Base-by-base conservation (phyloP, 2,888 invertebrate species). In the Temnothorax ravouxi region DNA sequence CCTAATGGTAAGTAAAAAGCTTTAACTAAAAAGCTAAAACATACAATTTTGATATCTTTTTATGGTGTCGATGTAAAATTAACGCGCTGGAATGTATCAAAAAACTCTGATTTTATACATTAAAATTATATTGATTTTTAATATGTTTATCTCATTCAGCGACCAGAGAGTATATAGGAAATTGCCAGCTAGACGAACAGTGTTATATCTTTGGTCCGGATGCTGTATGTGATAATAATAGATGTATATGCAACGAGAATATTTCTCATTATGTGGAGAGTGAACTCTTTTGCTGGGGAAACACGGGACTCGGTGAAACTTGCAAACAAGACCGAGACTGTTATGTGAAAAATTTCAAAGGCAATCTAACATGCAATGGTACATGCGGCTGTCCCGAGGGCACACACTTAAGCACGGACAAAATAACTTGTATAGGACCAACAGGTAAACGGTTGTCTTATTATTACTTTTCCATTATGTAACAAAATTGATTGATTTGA, bases 201-300 rank as follows among this genome's bases (percentile, higher is more conserved):
- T 94, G 93, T 79, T 90, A 89, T 44, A 83, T 92, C 29, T 93
- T 94, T 59, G 94, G 93, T 1, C 93, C 93, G 11, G 90, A 92
- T 72, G 89, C 91, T 1, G 1, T 83, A 1, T 94, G 93, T 1
- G 38, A 79, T 0, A 81, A 88, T 1, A 5, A 11, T 0, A 67
- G 21, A 9, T 94, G 94, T 64, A 11, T 85, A 3, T 94, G 94
- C 83, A 89, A 90, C 34, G 86, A 89, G 3, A 82, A 85, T 9
- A 1, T 13, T 61, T 92, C 94, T 4, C 93, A 91, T 52, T 93
- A 89, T 47, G 80, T 90, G 11, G 81, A 89, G 38, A 81, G 86
- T 1, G 79, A 93, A 76, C 76, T 86, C n/a, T 94, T 92, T 81
- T 94, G 94, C 77, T 94, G 94, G 94, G 34, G 66, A 4, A 92